phyloP scores from a whole-genome alignment of 2,888 invertebrate genomes.

The Amorpha juglandis region DNA sequence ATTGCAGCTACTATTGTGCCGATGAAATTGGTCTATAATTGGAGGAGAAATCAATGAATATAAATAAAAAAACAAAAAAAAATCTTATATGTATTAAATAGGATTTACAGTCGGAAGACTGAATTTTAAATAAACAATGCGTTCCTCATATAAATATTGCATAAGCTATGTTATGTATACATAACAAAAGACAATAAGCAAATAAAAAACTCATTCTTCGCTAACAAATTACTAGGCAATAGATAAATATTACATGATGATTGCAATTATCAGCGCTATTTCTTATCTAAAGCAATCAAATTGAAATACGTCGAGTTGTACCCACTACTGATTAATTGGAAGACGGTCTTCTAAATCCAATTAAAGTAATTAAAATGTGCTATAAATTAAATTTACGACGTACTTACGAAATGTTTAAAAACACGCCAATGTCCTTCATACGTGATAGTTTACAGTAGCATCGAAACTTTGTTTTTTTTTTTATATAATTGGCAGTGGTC shows the following conservation, averaged over 20 bases:
- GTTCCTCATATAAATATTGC: too few species aligned
- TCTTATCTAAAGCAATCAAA: conserved; percentile 25
- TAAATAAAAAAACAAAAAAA: too few species aligned
- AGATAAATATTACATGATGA: background rate
- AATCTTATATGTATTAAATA: too few species aligned
- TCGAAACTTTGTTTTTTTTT: conserved; percentile 1
- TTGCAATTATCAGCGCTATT: background rate
- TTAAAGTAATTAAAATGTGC: conserved; percentile 45
- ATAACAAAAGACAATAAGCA: too few species aligned
- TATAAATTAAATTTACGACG: conserved; percentile 34
- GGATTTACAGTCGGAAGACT: too few species aligned
- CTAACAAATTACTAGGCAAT: background rate
- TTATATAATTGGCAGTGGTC: background rate
- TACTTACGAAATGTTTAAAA: conserved; percentile 41
- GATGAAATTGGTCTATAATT: too few species aligned
- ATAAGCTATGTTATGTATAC: too few species aligned
- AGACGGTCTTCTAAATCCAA: conserved; percentile 35
- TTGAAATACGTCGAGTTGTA: conserved; percentile 26
- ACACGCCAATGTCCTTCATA: conserved; percentile 37
- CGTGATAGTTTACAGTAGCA: conserved; percentile 21
- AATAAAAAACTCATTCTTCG: background rate
- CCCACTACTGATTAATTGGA: conserved; percentile 40
- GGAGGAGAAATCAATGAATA: too few species aligned
- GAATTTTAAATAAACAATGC: too few species aligned
- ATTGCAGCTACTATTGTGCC: too few species aligned